Percentiles rank a stretch among this genome's conserved stretches.
Evolutionary conservation across 37 sponge, comb jelly and placozoan genomes (phyloP).

Genomic region (Crambe crambe): DNA sequence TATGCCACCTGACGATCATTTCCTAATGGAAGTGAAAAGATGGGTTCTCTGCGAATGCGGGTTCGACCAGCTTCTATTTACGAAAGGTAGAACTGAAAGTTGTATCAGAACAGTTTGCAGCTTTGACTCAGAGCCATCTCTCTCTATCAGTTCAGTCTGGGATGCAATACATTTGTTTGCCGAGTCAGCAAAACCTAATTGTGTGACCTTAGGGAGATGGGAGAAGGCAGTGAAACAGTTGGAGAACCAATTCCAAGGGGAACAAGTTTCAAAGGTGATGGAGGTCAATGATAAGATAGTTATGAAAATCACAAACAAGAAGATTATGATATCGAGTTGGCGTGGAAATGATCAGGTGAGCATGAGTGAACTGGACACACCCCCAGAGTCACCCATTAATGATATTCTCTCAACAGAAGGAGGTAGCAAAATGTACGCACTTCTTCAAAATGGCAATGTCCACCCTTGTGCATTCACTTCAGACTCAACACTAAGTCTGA

Average conservation of each 20-base stretch:
- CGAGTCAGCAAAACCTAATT: not conserved
- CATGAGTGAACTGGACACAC: not conserved
- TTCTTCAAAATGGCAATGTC: constrained; percentile 2
- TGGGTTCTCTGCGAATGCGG: constrained; percentile 20
- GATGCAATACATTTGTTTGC: constrained; percentile 10
- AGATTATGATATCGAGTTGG: not conserved
- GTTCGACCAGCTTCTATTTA: constrained; percentile 24
- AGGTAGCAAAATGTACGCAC: not conserved
- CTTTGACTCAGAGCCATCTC: not conserved
- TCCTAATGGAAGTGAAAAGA: not conserved
- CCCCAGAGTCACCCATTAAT: not conserved
- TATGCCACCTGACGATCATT: not conserved
- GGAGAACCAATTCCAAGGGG: not conserved
- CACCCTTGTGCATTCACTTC: not conserved
- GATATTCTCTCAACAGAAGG: not conserved
- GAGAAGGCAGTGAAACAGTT: not conserved
- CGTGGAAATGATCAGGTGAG: not conserved
- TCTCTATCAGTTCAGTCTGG: constrained; percentile 18
- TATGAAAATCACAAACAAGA: not conserved
- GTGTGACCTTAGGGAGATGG: constrained; percentile 21
- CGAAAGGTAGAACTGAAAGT: not conserved
- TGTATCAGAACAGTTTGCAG: not conserved
- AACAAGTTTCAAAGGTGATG: not conserved
- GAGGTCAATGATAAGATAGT: constrained; percentile 3
- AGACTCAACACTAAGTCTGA: not conserved